Evolutionary conservation across 2,888 invertebrate species (phyloP), one percentile per base, ranked within the genome.

Genomic region (Pseudoips prasinana): DNA sequence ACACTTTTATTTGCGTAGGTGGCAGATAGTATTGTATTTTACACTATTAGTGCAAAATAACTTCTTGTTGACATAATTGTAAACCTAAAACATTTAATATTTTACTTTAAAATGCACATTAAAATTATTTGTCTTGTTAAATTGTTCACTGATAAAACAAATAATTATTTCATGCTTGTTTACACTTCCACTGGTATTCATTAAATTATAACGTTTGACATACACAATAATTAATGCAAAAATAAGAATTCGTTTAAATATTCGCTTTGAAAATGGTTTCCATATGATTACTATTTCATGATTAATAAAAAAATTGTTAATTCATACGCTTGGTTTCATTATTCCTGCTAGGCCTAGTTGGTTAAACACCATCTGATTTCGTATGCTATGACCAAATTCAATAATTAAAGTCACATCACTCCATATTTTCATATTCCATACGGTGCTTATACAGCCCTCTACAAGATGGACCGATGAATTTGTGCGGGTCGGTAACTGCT

Each of bases 261-360:
- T 17, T 29, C 39, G 2, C 31, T 45, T 54, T 43, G 46, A 58
- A 60, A 42, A 52, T 51, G 58, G 60, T 67, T 53, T 54, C 44
- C 39, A 53, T 51, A 53, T 48, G 58, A 58, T 51, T 60, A 58
- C 53, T 56, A 63, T 60, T 60, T 58, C 61, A 58, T 39, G 44
- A 56, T 46, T 46, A 58, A 56, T 51, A 63, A 67, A 62, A 18
- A 48, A 53, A 51, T 52, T 55, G 63, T 66, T 66, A 62, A 63
- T 58, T 60, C 36, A 49, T 36, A 42, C n/a, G 7, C 5, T 44
- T 44, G 11, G 7, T 33, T 37, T 23, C 7, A 17, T 9, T 8
- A 6, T 9, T 28, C 8, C n/a, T n/a, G n/a, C n/a, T n/a, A n/a
- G n/a, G n/a, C n/a, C n/a, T n/a, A n/a, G n/a, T n/a, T n/a, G n/a